phyloP scores from a whole-genome alignment of 2,113 vertebrate genomes.

The Triplophysa siluroides region DNA sequence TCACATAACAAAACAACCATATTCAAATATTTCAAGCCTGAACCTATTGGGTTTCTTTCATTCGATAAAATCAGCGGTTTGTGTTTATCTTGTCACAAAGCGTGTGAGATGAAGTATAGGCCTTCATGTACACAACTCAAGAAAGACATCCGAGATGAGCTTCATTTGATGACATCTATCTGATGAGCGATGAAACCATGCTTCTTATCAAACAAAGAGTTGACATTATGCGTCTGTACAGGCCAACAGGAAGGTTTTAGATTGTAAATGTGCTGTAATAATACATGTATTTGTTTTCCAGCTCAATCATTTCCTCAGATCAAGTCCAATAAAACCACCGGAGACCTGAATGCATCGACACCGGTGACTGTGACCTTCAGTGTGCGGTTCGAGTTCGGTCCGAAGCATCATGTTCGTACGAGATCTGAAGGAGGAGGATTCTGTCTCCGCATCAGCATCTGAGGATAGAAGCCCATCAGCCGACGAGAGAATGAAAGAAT shows the following conservation, averaged over 20 bases:
- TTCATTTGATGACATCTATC: no score
- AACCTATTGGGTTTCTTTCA: no score
- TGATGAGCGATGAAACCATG: no score
- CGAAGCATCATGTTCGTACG: neutral
- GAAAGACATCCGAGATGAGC: no score
- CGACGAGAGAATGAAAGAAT: slow-evolving; percentile 24
- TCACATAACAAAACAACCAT: no score
- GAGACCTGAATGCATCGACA: slow-evolving; percentile 29
- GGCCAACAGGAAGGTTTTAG: neutral
- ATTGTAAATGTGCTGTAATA: neutral
- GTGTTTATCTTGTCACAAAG: no score
- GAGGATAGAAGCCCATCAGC: neutral
- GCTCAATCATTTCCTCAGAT: neutral
- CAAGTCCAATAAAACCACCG: neutral
- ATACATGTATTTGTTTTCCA: neutral
- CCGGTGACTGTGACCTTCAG: slow-evolving; percentile 72
- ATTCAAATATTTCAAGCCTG: no score
- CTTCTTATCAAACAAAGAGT: no score
- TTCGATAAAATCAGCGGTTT: no score
- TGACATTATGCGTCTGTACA: neutral
- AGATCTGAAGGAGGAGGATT: neutral
- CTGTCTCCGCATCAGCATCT: no score
- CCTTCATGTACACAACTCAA: no score
- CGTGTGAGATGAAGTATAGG: no score
- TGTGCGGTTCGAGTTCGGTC: slow-evolving; percentile 48